Base-by-base conservation (phyloP, 2,797 vertebrate species). In the Thunnus albacares region DNA sequence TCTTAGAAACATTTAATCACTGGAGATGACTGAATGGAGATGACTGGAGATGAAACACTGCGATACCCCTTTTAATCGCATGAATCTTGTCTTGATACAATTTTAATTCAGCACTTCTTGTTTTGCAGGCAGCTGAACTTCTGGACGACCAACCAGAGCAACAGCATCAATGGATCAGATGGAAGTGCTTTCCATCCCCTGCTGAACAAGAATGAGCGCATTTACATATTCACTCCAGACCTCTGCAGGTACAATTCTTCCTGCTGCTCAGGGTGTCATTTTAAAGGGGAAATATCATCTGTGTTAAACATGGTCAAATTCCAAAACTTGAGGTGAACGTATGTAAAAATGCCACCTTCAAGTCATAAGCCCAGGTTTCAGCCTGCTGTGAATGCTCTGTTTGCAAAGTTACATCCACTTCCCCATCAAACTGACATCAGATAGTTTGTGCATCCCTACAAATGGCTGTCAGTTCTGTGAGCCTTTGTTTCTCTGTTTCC, bases 171-270 rank as follows among this genome's bases (percentile, higher is more conserved):
- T 24, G 96, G 96, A 71, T 92, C 95, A 0, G 96, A 97, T 24
- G 96, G 96, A 69, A 94, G 95, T 53, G 91, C 93, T 49, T 97
- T 97, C 83, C 96, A 96, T 81, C 94, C 96, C 7, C 64, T 96
- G 67, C 83, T 97, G 80, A 83, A 78, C 6, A 96, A 94, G 78
- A 52, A 94, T 0, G 95, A 97, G 33, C 92, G 92, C 6, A 77
- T 96, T 51, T 85, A 96, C 26, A 63, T 96, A 71, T 96, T 96
- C 86, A 93, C 94, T 6, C 65, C 96, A 5, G 96, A 96, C 86
- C 94, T 96, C 53, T 96, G 96, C 96, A 96, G 96, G 96, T 96
- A 92, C 45, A 22, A 20, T 30, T 53, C 26, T 4, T 24, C 26
- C 45, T 72, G 17, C 6, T 33, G 14, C 51, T 60, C 22, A 13